Evolutionary conservation across 2,113 vertebrate genomes (phyloP).

Genomic region (Hyaena hyaena): DNA sequence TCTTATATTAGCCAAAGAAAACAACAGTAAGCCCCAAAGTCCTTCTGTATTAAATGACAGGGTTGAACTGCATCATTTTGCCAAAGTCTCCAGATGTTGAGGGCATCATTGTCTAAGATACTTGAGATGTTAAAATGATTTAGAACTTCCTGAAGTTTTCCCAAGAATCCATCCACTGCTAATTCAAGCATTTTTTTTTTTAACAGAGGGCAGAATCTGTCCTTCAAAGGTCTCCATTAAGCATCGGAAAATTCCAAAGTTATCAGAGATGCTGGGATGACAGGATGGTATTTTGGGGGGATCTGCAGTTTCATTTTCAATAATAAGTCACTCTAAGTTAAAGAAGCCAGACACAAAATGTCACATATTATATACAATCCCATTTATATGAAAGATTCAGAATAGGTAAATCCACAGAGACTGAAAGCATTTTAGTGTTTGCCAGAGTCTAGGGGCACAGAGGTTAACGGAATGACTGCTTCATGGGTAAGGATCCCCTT

Average conservation of each 20-base stretch:
- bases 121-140: neutral
- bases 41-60: neutral
- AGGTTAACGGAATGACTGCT: neutral
- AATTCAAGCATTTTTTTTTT: neutral
- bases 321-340: neutral
- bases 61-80: neutral
- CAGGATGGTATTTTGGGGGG: neutral
- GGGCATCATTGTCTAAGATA: neutral
- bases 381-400: neutral
- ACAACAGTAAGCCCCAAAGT: neutral
- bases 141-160: constrained; percentile 22
- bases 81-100: neutral
- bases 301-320: neutral
- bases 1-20: neutral
- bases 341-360: neutral
- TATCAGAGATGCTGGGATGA: neutral
- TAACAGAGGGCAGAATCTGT: constrained; percentile 3
- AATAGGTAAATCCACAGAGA: neutral
- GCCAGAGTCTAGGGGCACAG: rapidly evolving
- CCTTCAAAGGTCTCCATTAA: neutral
- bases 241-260: neutral
- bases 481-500: neutral
- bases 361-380: neutral
- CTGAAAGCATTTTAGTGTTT: neutral
- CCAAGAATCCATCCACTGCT: neutral